These are phyloP conservation scores for Charadrius vociferus DNA, from an alignment of 2,113 vertebrate species.

Conservation along the genomic window DNA sequence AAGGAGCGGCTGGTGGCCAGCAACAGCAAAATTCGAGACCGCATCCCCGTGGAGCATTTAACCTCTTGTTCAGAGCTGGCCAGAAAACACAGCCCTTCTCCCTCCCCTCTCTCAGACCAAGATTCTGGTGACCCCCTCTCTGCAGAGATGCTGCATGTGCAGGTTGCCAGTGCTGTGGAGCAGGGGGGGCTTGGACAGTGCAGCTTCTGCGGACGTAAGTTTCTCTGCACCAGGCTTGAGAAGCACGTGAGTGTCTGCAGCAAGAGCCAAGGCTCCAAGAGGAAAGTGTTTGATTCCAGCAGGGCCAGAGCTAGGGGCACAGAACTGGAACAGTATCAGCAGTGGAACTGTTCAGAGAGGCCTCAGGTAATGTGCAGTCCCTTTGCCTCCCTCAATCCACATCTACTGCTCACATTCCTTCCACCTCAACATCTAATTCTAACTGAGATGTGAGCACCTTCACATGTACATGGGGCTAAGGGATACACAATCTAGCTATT, in stretches of 20 bases:
- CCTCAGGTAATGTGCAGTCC: slow-evolving; percentile 74
- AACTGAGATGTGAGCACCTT: accelerated
- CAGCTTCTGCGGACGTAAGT: slow-evolving; percentile 78
- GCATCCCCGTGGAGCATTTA: background rate
- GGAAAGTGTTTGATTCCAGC: slow-evolving; percentile 82
- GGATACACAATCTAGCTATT: background rate
- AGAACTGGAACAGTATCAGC: slow-evolving; percentile 77
- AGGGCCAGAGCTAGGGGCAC: slow-evolving; percentile 82
- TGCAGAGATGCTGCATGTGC: background rate
- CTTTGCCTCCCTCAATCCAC: background rate
- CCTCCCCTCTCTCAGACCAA: background rate
- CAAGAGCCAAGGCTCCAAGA: slow-evolving; percentile 72
- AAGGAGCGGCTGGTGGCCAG: slow-evolving; percentile 49
- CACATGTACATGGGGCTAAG: accelerated
- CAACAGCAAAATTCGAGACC: slow-evolving; percentile 53
- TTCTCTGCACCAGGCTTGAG: slow-evolving; percentile 77
- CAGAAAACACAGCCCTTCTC: background rate
- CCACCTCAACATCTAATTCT: background rate
- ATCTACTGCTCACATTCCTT: background rate
- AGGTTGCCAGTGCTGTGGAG: background rate
- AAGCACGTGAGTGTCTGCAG: slow-evolving; percentile 79
- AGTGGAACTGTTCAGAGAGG: slow-evolving; percentile 55
- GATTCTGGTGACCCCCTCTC: background rate
- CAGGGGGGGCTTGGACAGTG: slow-evolving; percentile 70
- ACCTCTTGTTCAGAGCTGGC: background rate